These are phyloP conservation scores for Apostichopus parvimensis DNA, from an alignment of 35 echinoderm and acorn worm genomes.

Conservation along the genomic window DNA sequence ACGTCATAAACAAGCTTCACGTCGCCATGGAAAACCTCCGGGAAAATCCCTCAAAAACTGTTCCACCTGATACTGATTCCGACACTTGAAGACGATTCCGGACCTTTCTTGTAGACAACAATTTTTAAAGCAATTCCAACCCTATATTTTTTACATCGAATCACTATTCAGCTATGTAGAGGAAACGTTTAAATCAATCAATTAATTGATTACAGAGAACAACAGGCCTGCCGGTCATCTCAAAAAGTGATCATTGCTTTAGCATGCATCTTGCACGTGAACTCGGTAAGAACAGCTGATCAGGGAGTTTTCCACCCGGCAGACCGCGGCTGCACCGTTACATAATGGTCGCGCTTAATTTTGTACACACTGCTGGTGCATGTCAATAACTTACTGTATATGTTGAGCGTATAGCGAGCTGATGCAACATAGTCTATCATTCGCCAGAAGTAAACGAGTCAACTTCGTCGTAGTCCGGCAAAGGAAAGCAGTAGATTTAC, in stretches of 20 bases:
- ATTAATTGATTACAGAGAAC: background rate
- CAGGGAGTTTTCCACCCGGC: slow-evolving; percentile 4
- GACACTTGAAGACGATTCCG: background rate
- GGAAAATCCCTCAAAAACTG: background rate
- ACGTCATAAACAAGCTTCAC: background rate
- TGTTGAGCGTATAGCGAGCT: background rate
- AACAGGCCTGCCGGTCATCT: background rate
- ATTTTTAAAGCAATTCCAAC: background rate
- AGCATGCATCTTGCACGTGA: slow-evolving; percentile 35
- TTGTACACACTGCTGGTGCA: no score
- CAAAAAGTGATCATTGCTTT: background rate
- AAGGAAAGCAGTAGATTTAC: background rate
- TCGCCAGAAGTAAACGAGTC: background rate
- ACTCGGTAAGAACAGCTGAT: slow-evolving; percentile 27
- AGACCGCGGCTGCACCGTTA: background rate
- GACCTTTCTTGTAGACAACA: background rate
- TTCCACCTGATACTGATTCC: background rate
- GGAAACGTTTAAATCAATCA: background rate
- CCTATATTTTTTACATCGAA: background rate
- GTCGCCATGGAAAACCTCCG: background rate
- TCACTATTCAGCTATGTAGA: background rate
- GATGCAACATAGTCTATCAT: background rate
- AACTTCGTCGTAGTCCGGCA: background rate
- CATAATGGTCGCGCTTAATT: background rate
- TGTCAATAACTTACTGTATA: background rate